Evolutionary conservation across 1,140 invertebrate species (phyloP).

Genomic region (Neotoxoptera formosana): DNA sequence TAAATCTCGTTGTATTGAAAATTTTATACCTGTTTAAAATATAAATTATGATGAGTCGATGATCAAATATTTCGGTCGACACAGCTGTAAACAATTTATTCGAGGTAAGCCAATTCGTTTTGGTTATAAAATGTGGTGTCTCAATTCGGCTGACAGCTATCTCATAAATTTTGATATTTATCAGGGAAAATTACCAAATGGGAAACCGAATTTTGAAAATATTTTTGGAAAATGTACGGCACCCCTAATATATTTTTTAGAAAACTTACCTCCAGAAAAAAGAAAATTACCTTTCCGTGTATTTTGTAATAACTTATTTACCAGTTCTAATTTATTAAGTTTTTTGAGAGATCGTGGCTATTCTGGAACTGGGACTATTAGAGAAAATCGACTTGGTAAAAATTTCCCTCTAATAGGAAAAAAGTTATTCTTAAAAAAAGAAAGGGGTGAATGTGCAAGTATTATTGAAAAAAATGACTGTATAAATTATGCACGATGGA

Average conservation of each 20-base stretch:
- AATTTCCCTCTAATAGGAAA: neutral
- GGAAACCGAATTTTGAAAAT: neutral
- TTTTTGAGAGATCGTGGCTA: neutral
- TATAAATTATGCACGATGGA: constrained; percentile 44
- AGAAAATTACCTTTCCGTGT: neutral
- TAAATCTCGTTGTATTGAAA: neutral
- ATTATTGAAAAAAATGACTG: constrained; percentile 19
- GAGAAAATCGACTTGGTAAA: neutral
- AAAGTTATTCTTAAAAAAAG: neutral
- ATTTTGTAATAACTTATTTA: neutral
- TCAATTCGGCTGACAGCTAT: neutral
- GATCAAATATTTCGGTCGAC: neutral
- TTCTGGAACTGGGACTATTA: constrained; percentile 14
- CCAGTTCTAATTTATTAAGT: neutral
- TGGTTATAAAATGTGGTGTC: neutral
- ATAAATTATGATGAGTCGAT: neutral
- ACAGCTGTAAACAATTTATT: constrained; percentile 30
- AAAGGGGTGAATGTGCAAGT: neutral
- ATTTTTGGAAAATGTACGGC: neutral
- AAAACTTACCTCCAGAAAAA: neutral
- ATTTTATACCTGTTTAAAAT: neutral
- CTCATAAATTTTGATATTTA: neutral
- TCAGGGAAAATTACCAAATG: neutral
- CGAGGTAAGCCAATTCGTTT: neutral
- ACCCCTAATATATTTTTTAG: neutral